Evolutionary conservation across 2,888 invertebrate species (phyloP), one percentile per base, ranked within the genome.

Genomic region (Lasius fuliginosus): DNA sequence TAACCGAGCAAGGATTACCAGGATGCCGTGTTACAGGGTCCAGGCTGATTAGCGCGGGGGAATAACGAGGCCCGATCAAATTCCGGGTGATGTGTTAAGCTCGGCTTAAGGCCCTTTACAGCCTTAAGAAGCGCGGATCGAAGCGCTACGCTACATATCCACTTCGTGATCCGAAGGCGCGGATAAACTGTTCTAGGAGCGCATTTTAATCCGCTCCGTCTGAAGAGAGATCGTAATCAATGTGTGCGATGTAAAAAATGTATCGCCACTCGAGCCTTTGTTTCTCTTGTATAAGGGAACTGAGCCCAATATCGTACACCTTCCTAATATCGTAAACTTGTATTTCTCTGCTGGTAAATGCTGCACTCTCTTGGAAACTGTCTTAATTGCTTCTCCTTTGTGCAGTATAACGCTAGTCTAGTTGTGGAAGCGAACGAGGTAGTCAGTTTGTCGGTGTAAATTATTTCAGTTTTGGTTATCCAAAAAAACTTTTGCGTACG

Each of bases 1-100:
- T 82, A 88, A 89, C 87, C 89, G 79, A 71, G 53, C 86, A 62
- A 64, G 87, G 89, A 85, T 90, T 90, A 90, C 75, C 86, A 76
- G 81, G 83, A 67, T 49, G 60, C 79, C 73, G 84, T 88, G 87
- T 89, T 90, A 87, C 71, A 84, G 46, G 84, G 77, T 87, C 87
- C 71, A 18, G 65, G 68, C 69, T 82, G 82, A 83, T 65, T 79
- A 60, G 82, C 73, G n/a, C n/a, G n/a, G 30, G 64, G 68, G 84
- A 82, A 87, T 89, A 90, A 88, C 88, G 83, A 75, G 64, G 83
- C 62, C 49, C 62, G 87, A 85, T 87, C 87, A 85, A 89, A 88
- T 90, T 90, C 85, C 82, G 69, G 75, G 83, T 87, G 88, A 90
- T 83, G 89, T 87, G 88, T 88, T 83, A 85, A 90, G 87, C 88